Percentiles rank a stretch among this genome's conserved stretches.
phyloP scores from a whole-genome alignment of 2,797 vertebrate genomes.

The Borostomias antarcticus region DNA sequence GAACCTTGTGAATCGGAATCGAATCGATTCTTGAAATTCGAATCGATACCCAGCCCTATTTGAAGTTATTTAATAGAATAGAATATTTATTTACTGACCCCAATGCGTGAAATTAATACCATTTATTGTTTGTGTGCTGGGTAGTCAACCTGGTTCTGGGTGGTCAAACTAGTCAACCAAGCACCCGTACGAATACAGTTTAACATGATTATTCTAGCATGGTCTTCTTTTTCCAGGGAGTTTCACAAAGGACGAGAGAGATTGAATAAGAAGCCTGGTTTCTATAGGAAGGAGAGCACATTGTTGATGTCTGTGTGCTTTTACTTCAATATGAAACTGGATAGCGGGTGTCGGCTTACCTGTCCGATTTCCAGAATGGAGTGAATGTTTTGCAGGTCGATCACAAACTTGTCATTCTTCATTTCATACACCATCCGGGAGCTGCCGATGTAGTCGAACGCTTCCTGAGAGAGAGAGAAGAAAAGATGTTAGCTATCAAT shows the following conservation, averaged over 20 bases:
- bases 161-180: too few relatives aligned
- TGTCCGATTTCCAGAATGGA: conserved; percentile 90
- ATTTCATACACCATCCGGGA: conserved; percentile 95
- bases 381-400: conserved; percentile 87
- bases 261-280: neutral
- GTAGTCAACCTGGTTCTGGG: too few relatives aligned
- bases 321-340: neutral
- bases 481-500: too few relatives aligned
- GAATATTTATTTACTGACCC: too few relatives aligned
- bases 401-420: conserved; percentile 82
- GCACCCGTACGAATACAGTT: neutral
- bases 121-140: too few relatives aligned
- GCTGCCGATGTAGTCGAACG: conserved; percentile 97
- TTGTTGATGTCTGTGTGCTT: neutral
- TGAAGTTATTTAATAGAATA: too few relatives aligned
- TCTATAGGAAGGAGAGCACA: neutral
- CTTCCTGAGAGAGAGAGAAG: conserved; percentile 83
- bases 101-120: too few relatives aligned
- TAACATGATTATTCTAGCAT: neutral
- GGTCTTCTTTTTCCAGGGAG: neutral
- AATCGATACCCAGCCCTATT: too few relatives aligned
- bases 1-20: too few relatives aligned
- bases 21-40: too few relatives aligned
- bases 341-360: conserved; percentile 69
- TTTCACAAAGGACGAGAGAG: neutral